Evolutionary conservation across 1,140 invertebrate species (phyloP).

Genomic region (Gryon sp.): DNA sequence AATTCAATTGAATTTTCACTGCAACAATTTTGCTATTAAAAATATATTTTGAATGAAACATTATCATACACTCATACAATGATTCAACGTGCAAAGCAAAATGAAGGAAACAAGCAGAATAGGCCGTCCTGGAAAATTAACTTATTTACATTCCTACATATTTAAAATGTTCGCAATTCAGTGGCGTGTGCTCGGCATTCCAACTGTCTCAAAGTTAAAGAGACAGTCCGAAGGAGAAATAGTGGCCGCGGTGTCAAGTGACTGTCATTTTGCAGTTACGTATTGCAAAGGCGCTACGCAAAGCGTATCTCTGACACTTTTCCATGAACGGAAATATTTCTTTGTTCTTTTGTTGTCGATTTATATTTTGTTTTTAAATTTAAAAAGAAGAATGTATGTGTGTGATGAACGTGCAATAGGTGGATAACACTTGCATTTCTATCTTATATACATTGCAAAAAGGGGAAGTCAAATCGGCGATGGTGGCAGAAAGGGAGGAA

Average conservation of each 20-base stretch:
- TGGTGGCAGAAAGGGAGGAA: constrained; percentile 31
- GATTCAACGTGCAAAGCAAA: no score
- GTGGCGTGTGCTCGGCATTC: constrained; percentile 42
- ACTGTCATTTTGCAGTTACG: constrained; percentile 33
- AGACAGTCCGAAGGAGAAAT: constrained; percentile 31
- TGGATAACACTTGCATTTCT: constrained; percentile 43
- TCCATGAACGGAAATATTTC: constrained; percentile 13
- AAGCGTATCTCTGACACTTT: constrained; percentile 30
- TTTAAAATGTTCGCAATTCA: constrained; percentile 38
- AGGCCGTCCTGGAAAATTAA: constrained; percentile 30
- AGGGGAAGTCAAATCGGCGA: constrained; percentile 21
- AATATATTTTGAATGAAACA: no score
- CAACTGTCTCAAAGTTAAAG: constrained; percentile 47
- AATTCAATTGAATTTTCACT: no score
- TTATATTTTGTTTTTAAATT: constrained; percentile 13
- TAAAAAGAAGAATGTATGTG: no score
- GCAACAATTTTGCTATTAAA: no score
- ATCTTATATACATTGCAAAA: constrained; percentile 12
- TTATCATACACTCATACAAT: no score
- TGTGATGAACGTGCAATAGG: constrained; percentile 27
- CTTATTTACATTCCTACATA: constrained; percentile 53
- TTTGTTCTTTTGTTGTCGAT: neutral
- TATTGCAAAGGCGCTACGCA: neutral
- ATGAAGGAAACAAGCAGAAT: constrained; percentile 4
- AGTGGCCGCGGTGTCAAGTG: constrained; percentile 24